A percentile compares a stretch with the other conserved stretches of the same genome.
phyloP scores from a whole-genome alignment of 2,113 vertebrate species.

The Pungitius pungitius region DNA sequence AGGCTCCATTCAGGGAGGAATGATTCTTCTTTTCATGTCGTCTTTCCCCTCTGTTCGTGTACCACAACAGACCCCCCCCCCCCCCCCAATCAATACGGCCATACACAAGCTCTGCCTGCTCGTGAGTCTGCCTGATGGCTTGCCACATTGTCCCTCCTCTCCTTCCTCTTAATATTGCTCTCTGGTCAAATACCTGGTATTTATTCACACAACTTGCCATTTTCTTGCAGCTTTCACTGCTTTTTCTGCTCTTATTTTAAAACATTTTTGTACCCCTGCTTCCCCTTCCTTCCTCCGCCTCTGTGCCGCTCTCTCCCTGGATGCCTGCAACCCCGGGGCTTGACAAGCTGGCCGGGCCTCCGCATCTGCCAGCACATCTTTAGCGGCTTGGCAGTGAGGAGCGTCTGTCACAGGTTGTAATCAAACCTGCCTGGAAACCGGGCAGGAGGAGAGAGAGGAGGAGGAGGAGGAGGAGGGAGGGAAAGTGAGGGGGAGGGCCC shows the following conservation, averaged over 20 bases:
- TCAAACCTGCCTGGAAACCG: slow-evolving; percentile 91
- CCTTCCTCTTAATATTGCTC: slow-evolving; percentile 16
- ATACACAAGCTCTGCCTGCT: slow-evolving; percentile 37
- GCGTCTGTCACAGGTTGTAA: slow-evolving; percentile 95
- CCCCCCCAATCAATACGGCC: slow-evolving; percentile 64
- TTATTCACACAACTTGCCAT: slow-evolving; percentile 26
- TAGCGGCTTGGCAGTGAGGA: slow-evolving; percentile 93
- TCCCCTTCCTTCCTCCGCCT: slow-evolving; percentile 35
- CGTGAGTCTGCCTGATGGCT: slow-evolving; percentile 57
- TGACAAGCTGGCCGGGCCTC: slow-evolving; percentile 79
- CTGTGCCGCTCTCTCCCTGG: slow-evolving; percentile 59
- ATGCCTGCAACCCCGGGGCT: slow-evolving; percentile 74
- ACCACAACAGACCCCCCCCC: slow-evolving; percentile 28
- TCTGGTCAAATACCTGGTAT: slow-evolving; percentile 29
- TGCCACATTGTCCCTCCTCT: slow-evolving; percentile 37
- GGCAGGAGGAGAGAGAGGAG: slow-evolving; percentile 59
- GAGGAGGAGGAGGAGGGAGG: slow-evolving; percentile 30
- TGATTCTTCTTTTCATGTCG: slow-evolving; percentile 15
- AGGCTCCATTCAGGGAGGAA: slow-evolving; percentile 47
- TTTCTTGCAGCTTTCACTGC: slow-evolving; percentile 31
- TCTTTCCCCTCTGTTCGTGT: slow-evolving; percentile 34
- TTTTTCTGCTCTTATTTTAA: slow-evolving; percentile 25
- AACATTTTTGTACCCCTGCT: neutral
- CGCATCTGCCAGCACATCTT: slow-evolving; percentile 98
- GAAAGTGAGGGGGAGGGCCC: slow-evolving; percentile 70